These are phyloP conservation scores for Ceyx margarethae DNA, from an alignment of 2,113 vertebrate species.

Conservation along the genomic window DNA sequence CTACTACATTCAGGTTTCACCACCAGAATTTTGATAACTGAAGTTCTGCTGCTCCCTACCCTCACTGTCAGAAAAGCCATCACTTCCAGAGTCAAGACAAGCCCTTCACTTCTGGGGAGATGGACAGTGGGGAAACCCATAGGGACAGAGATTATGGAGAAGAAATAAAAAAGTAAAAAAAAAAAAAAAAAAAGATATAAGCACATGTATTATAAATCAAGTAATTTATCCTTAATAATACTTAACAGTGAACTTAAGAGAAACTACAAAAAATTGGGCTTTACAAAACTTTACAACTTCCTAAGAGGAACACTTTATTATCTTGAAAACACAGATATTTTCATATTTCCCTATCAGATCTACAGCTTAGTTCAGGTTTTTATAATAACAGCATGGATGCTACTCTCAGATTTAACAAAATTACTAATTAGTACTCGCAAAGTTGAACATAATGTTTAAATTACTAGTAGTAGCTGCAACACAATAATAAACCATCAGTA, in stretches of 20 bases:
- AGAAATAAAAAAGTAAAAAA: neutral
- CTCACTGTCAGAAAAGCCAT: neutral
- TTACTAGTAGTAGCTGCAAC: neutral
- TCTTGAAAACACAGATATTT: neutral
- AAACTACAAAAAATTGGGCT: neutral
- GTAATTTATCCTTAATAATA: neutral
- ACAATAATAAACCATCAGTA: neutral
- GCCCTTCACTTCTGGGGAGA: neutral
- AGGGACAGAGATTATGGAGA: neutral
- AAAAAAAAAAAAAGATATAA: neutral
- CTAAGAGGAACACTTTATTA: neutral
- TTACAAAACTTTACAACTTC: neutral
- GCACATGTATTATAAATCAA: neutral
- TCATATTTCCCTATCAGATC: neutral
- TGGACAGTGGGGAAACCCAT: neutral
- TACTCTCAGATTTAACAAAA: neutral
- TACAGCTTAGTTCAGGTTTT: neutral
- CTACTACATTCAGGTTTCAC: neutral
- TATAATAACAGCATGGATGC: neutral
- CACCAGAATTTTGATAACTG: neutral
- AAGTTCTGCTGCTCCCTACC: neutral
- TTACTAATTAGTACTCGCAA: neutral
- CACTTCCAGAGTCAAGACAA: neutral
- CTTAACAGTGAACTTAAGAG: neutral
- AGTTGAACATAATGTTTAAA: neutral